These are phyloP conservation scores for Cydia amplana DNA, from an alignment of 1,140 invertebrate genomes.

Conservation along the genomic window DNA sequence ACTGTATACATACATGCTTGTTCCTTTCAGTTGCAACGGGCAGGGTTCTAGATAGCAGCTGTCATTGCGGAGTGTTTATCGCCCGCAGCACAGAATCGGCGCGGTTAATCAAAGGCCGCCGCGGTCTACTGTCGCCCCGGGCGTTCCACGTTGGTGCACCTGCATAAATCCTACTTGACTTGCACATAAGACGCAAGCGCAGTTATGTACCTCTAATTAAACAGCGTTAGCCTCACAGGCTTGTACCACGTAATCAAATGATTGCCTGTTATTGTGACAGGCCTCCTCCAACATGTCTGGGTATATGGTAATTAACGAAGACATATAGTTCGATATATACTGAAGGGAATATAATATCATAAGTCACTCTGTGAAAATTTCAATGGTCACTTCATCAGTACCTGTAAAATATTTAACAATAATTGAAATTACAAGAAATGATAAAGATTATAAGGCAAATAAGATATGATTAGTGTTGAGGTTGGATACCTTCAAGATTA, in stretches of 20 bases:
- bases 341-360: too few relatives aligned
- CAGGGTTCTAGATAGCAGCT: slow-evolving; percentile 13
- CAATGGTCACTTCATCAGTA: too few relatives aligned
- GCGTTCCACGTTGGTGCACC: slow-evolving; percentile 34
- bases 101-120: slow-evolving; percentile 18
- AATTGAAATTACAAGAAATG: too few relatives aligned
- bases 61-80: slow-evolving; percentile 13
- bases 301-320: background rate
- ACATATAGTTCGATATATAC: background rate
- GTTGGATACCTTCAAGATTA: too few relatives aligned
- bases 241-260: slow-evolving; percentile 14
- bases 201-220: slow-evolving; percentile 20
- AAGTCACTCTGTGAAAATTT: too few relatives aligned
- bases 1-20: too few relatives aligned
- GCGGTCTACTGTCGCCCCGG: slow-evolving; percentile 1
- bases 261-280: slow-evolving; percentile 22
- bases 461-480: too few relatives aligned
- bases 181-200: slow-evolving; percentile 16
- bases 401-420: too few relatives aligned
- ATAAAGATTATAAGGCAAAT: too few relatives aligned
- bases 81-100: slow-evolving; percentile 3
- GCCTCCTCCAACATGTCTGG: background rate
- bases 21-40: background rate
- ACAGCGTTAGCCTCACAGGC: background rate
- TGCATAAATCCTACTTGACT: slow-evolving; percentile 39